Base-by-base conservation (phyloP, 2,888 invertebrate genomes). In the Furcula furcula region DNA sequence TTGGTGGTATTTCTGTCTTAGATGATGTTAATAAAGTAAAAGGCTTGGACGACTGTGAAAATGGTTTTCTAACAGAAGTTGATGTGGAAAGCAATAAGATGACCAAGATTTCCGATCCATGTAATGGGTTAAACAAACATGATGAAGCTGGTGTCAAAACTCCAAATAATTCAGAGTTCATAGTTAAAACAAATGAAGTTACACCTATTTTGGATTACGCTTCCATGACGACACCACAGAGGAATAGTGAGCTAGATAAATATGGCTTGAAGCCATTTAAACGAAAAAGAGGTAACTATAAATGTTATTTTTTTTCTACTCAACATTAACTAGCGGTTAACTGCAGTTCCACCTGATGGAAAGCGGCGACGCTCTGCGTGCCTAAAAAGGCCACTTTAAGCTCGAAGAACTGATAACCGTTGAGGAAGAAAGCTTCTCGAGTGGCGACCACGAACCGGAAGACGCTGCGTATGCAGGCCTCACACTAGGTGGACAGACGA, bases 261-360 rank as follows among this genome's bases (percentile, higher is more conserved):
- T 92, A 89, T 76, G 94, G 94, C 2, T 74, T 94, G 4, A 93
- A 93, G 63, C 91, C 92, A 1, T 78, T 94, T 11, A 93, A 92
- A 67, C 83, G 92, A 34, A 91, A 90, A 75, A 82, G 91, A 82
- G 90, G 90, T 89, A 55, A 68, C 51, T 13, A 13, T 13, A 19
- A 3, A n/a, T n/a, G n/a, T n/a, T 20, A 7, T 4, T 18, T 18
- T 10, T 7, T 15, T n/a, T 4, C n/a, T n/a, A n/a, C n/a, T n/a
- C n/a, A n/a, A n/a, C n/a, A n/a, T n/a, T n/a, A n/a, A n/a, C n/a
- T n/a, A n/a, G n/a, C n/a, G n/a, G n/a, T n/a, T n/a, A n/a, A n/a
- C n/a, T n/a, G n/a, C n/a, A n/a, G n/a, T n/a, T n/a, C n/a, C n/a
- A n/a, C n/a, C n/a, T n/a, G n/a, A n/a, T n/a, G n/a, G n/a, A n/a